phyloP scores from a whole-genome alignment of 2,888 invertebrate species.

The Polymixis flavicincta region DNA sequence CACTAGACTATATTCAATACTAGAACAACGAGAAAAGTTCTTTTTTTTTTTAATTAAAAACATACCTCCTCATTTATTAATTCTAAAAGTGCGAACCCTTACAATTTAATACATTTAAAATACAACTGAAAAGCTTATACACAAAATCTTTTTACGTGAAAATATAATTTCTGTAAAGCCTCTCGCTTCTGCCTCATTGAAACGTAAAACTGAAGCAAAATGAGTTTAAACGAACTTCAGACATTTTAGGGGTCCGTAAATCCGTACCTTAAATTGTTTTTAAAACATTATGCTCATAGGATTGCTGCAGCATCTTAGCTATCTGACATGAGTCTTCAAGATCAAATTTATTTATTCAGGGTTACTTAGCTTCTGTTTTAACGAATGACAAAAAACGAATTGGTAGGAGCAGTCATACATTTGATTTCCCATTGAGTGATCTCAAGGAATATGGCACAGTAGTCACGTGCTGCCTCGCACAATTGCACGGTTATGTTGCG shows the following conservation, averaged over 20 bases:
- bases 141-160: conserved; percentile 21
- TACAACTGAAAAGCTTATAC: conserved; percentile 15
- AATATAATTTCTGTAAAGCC: conserved; percentile 10
- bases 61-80: background rate
- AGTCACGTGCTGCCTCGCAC: background rate
- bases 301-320: background rate
- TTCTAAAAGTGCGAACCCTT: background rate
- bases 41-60: background rate
- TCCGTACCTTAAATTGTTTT: background rate
- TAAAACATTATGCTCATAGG: background rate
- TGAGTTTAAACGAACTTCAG: conserved; percentile 17
- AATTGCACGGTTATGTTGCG: background rate
- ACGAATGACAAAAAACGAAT: background rate
- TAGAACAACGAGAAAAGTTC: too few relatives aligned
- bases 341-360: background rate
- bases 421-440: too few relatives aligned
- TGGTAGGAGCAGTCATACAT: too few relatives aligned
- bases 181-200: conserved; percentile 31
- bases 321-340: background rate
- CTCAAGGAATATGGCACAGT: background rate
- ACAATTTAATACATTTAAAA: conserved; percentile 9
- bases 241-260: background rate
- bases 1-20: too few relatives aligned
- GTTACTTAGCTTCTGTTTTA: background rate
- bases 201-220: conserved; percentile 41